These are phyloP conservation scores for Anolis sagrei DNA, from an alignment of 2,113 vertebrate species.

Conservation along the genomic window DNA sequence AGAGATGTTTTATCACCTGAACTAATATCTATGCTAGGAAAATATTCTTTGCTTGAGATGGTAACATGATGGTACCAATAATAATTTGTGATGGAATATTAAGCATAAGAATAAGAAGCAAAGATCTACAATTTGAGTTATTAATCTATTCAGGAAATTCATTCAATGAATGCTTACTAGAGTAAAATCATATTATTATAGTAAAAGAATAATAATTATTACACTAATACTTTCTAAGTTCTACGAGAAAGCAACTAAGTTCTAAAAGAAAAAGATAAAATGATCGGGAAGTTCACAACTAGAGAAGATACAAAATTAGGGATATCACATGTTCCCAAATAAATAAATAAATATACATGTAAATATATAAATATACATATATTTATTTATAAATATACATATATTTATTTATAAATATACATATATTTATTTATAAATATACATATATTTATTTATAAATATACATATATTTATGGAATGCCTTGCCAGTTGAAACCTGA, in stretches of 20 bases:
- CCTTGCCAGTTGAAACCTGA: no score
- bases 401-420: no score
- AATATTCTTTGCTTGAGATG: constrained; percentile 29
- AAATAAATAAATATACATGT: no score
- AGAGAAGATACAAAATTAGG: neutral
- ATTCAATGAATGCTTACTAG: neutral
- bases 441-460: no score
- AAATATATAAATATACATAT: no score
- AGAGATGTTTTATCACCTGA: constrained; percentile 13
- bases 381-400: no score
- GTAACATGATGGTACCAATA: constrained; percentile 21
- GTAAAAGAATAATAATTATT: neutral
- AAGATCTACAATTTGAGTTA: constrained; percentile 7
- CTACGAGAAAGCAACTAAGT: neutral
- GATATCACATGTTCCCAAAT: no score
- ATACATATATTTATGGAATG: no score
- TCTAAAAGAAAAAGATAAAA: neutral
- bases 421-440: no score
- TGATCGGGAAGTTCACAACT: neutral
- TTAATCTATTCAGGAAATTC: neutral
- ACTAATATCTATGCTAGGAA: constrained; percentile 16
- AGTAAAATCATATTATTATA: constrained; percentile 8
- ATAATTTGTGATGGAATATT: constrained; percentile 32
- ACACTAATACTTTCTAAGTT: neutral
- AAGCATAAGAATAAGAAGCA: constrained; percentile 10